phyloP scores from a whole-genome alignment of 2,797 vertebrate genomes.

The Centroberyx gerrardi region DNA sequence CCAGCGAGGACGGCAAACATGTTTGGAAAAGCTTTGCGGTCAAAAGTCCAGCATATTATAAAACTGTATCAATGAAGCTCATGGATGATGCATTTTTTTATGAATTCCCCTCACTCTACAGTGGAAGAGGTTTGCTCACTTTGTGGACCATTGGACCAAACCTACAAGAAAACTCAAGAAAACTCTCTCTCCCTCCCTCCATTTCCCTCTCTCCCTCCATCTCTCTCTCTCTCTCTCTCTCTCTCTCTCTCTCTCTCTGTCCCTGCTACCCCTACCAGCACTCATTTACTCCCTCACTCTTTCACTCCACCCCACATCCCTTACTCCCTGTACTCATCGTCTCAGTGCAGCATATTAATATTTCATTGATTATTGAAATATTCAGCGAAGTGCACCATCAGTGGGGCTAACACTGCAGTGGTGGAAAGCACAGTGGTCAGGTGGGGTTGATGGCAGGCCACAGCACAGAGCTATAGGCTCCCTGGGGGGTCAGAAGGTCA shows the following conservation, averaged over 20 bases:
- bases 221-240: background rate
- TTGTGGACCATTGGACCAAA: background rate
- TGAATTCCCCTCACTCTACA: background rate
- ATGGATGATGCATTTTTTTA: background rate
- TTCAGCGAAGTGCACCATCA: slow-evolving; percentile 89
- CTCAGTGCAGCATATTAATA: slow-evolving; percentile 90
- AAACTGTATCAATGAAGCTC: background rate
- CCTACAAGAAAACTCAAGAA: background rate
- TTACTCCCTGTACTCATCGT: slow-evolving; percentile 84
- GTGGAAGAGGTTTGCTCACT: background rate
- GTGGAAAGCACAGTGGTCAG: slow-evolving; percentile 32
- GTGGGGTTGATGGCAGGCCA: background rate
- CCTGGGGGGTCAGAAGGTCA: slow-evolving; percentile 39
- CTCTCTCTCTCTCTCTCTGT: background rate
- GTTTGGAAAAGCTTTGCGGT: background rate
- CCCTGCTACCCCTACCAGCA: background rate
- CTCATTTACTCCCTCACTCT: slow-evolving; percentile 14
- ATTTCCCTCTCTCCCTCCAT: slow-evolving; percentile 17
- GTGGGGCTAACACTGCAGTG: slow-evolving; percentile 69
- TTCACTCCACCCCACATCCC: slow-evolving; percentile 25
- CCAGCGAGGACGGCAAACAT: slow-evolving; percentile 5
- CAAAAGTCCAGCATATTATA: slow-evolving; percentile 7
- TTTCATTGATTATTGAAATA: slow-evolving; percentile 95
- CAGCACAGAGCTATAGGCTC: background rate
- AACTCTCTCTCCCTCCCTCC: slow-evolving; percentile 7